Evolutionary conservation across 2,888 invertebrate genomes (phyloP).

Genomic region (Cecidostiba fungosa): DNA sequence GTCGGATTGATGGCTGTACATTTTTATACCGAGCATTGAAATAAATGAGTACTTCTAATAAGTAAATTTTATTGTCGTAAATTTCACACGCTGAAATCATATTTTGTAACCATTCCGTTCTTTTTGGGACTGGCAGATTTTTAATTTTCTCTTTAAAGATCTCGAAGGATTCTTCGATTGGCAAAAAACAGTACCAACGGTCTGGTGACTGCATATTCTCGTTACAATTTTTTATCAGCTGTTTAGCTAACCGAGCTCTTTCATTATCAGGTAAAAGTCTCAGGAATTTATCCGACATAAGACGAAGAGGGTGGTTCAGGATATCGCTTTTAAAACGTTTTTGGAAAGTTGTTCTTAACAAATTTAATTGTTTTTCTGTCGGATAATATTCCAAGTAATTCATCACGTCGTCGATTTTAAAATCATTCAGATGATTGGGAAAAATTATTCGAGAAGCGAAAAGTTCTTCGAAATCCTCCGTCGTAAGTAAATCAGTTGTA

Average conservation of each 20-base stretch:
- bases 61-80: constrained; percentile 69
- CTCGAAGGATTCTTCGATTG: constrained; percentile 63
- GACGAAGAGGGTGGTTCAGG: not conserved
- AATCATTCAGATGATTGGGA: not conserved
- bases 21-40: constrained; percentile 71
- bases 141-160: constrained; percentile 66
- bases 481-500: not conserved
- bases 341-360: not conserved
- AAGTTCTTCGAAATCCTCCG: not conserved
- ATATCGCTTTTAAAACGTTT: constrained; percentile 65
- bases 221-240: constrained; percentile 72
- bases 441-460: not conserved
- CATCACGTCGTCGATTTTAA: not conserved
- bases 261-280: constrained; percentile 57
- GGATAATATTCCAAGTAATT: not conserved
- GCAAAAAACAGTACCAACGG: constrained; percentile 70
- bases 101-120: constrained; percentile 65
- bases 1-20: constrained; percentile 64
- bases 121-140: constrained; percentile 45
- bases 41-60: constrained; percentile 69
- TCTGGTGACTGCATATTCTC: constrained; percentile 66
- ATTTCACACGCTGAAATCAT: constrained; percentile 73
- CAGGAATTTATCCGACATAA: constrained; percentile 42
- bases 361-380: not conserved
- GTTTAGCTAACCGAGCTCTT: constrained; percentile 65